These are phyloP conservation scores for Hippocampus zosterae DNA, from an alignment of 2,113 vertebrate species.

Conservation along the genomic window DNA sequence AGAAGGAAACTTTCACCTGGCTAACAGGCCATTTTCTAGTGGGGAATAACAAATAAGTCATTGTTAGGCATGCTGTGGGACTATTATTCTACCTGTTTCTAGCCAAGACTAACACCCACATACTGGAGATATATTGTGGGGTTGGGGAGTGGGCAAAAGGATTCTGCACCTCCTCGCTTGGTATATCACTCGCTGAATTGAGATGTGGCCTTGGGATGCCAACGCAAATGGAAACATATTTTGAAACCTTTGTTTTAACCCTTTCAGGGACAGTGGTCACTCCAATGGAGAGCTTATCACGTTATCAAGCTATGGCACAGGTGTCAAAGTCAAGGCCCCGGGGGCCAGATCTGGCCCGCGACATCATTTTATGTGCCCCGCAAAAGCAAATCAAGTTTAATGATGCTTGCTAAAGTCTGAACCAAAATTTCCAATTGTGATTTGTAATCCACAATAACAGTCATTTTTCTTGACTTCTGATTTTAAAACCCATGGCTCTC, in stretches of 20 bases:
- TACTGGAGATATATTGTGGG: slow-evolving; percentile 10
- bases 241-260: neutral
- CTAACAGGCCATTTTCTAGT: slow-evolving; percentile 32
- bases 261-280: too few species aligned
- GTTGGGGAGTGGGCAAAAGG: slow-evolving; percentile 15
- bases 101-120: slow-evolving; percentile 53
- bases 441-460: too few species aligned
- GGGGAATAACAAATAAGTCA: slow-evolving; percentile 60
- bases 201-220: neutral
- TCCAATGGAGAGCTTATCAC: too few species aligned
- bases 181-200: slow-evolving; percentile 11
- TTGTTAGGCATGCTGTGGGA: slow-evolving; percentile 38
- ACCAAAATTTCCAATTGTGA: too few species aligned
- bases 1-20: slow-evolving; percentile 29
- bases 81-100: slow-evolving; percentile 32
- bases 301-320: too few species aligned
- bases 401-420: too few species aligned
- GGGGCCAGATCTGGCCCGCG: too few species aligned
- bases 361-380: too few species aligned
- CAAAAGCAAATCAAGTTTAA: too few species aligned
- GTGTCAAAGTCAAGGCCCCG: too few species aligned
- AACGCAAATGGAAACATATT: neutral
- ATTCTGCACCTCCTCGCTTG: slow-evolving; percentile 5
- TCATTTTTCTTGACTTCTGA: too few species aligned
- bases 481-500: too few species aligned